These are phyloP conservation scores for Merluccius polli DNA, from an alignment of 2,797 vertebrate genomes.

Conservation along the genomic window DNA sequence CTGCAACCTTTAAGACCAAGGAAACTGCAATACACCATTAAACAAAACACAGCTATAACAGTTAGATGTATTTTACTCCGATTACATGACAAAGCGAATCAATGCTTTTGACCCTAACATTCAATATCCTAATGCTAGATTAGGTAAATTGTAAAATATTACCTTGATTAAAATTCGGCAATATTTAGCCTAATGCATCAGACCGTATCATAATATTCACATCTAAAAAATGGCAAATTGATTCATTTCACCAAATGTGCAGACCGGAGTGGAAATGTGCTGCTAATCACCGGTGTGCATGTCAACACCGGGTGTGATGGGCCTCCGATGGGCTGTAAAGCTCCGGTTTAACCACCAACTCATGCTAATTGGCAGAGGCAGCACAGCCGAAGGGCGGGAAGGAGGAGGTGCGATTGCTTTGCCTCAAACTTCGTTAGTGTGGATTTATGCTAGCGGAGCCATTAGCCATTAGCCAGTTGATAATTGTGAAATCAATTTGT, in stretches of 20 bases:
- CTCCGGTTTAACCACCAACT: background rate
- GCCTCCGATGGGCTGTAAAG: background rate
- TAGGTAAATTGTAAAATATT: background rate
- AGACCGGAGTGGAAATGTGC: background rate
- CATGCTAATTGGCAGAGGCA: background rate
- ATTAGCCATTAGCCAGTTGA: conserved; percentile 1
- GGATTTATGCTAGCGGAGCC: background rate
- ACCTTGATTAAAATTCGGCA: background rate
- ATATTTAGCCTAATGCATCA: background rate
- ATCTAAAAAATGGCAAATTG: background rate
- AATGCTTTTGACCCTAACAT: background rate
- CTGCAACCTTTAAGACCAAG: background rate
- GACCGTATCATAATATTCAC: background rate
- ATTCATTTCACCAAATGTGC: background rate
- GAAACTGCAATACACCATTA: background rate
- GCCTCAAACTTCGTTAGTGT: background rate
- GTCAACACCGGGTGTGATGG: background rate
- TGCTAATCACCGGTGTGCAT: background rate
- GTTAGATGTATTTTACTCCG: background rate
- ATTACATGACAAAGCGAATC: background rate
- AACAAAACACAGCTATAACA: background rate
- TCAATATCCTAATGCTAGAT: too few relatives aligned
- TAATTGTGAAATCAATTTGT: conserved; percentile 11
- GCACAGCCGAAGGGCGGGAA: background rate
- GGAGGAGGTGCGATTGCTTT: background rate